Evolutionary conservation across 2,888 invertebrate genomes (phyloP).

Genomic region (Azorinus chamasolen): DNA sequence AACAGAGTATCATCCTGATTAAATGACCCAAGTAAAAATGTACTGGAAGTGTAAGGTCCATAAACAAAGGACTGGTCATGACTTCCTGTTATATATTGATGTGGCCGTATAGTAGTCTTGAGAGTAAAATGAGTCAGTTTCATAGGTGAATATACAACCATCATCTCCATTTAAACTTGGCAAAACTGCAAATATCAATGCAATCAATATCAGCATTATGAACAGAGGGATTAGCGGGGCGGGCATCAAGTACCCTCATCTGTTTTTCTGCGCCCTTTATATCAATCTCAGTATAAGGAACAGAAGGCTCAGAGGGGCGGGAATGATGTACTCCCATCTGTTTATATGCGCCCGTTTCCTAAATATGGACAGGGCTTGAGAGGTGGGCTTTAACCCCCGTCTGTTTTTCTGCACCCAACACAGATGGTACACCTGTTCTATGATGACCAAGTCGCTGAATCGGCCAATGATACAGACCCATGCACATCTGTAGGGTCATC

Average conservation of each 20-base stretch:
- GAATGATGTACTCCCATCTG: no score
- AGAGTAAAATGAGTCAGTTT: no score
- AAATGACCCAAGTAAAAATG: conserved; percentile 11
- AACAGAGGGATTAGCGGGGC: conserved; percentile 13
- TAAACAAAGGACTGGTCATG: no score
- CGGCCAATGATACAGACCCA: neutral
- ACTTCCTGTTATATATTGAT: no score
- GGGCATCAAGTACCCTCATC: conserved; percentile 9
- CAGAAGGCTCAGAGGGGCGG: neutral
- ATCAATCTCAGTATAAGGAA: neutral
- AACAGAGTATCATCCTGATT: conserved; percentile 2
- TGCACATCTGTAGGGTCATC: no score
- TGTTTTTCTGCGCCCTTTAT: conserved; percentile 10
- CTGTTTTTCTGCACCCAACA: conserved; percentile 26
- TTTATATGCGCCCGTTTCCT: no score
- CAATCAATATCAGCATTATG: neutral
- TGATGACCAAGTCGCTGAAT: neutral
- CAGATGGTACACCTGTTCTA: conserved; percentile 7
- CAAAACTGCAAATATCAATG: no score
- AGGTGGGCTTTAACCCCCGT: conserved; percentile 37
- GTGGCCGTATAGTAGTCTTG: no score
- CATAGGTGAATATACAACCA: no score
- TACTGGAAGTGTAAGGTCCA: no score
- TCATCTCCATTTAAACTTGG: no score
- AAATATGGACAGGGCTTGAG: conserved; percentile 7